Conservation (phyloP, 1,140 invertebrate species). For the Trachymyrmex cornetzi region DNA sequence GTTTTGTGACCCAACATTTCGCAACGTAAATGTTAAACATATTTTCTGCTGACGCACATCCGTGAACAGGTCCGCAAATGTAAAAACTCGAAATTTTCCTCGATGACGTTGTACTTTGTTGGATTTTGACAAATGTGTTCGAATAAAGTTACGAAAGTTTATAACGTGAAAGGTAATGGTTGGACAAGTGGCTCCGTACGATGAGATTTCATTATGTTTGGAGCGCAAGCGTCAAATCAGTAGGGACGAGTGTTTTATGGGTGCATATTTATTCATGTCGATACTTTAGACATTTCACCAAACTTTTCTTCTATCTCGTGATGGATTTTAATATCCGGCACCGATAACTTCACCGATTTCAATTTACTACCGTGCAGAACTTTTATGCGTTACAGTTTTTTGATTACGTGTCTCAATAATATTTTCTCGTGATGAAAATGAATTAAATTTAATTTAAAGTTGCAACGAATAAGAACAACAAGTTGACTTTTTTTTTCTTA, state of each 20-base stretch:
- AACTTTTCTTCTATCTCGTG: neutral
- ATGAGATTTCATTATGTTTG: conserved; percentile 39
- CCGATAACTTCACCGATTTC: neutral
- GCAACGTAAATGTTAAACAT: neutral
- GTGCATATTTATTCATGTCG: neutral
- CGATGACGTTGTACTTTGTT: neutral
- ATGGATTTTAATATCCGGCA: neutral
- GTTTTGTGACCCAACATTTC: neutral
- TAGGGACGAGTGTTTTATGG: conserved; percentile 30
- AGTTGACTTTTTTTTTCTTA: neutral
- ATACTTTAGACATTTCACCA: neutral
- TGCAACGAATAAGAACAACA: neutral
- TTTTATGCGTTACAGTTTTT: neutral
- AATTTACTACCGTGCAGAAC: neutral
- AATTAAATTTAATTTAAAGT: neutral
- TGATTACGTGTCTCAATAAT: neutral
- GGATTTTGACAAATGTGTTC: neutral
- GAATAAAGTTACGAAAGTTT: conserved; percentile 30
- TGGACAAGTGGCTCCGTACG: conserved; percentile 73
- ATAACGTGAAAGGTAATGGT: conserved; percentile 6
- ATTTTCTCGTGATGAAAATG: neutral
- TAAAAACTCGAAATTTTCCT: neutral
- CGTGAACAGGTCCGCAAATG: neutral
- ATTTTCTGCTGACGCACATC: neutral
- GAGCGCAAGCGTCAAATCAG: conserved; percentile 21